Conservation (phyloP, 2,888 invertebrate species). For the Pseudanteris insignis region DNA sequence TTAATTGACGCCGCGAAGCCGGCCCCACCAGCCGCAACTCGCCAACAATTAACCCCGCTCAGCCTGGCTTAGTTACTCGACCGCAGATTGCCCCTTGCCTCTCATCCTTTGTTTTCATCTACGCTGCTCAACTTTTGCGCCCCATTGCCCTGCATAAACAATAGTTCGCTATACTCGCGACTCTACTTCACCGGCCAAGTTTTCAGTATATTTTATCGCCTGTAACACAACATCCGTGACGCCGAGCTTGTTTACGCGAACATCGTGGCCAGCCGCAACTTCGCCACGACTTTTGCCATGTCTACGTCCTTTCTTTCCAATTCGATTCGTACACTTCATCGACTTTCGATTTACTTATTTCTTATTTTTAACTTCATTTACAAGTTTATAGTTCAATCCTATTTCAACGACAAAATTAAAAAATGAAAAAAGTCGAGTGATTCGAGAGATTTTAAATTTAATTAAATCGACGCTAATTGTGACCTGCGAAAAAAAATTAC, state of each 20-base stretch:
- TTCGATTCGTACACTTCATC: too few species aligned
- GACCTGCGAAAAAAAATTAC: too few species aligned
- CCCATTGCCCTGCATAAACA: conserved; percentile 4
- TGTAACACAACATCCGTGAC: conserved; percentile 4
- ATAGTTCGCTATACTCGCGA: conserved; percentile 8
- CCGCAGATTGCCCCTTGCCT: conserved; percentile 1
- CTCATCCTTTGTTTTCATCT: neutral
- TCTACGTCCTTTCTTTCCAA: too few species aligned
- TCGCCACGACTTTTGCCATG: conserved; percentile 7
- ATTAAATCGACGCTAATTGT: too few species aligned
- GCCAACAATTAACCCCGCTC: conserved; percentile 29
- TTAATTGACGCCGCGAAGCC: conserved; percentile 27
- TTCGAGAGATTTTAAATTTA: too few species aligned
- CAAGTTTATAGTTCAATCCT: too few species aligned
- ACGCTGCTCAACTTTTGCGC: conserved; percentile 8
- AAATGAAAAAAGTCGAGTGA: too few species aligned
- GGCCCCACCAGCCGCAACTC: conserved; percentile 12
- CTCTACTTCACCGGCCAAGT: conserved; percentile 5
- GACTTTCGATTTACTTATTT: too few species aligned
- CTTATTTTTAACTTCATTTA: too few species aligned
- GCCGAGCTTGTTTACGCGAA: conserved; percentile 14
- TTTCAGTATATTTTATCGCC: conserved; percentile 14
- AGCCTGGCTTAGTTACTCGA: conserved; percentile 20
- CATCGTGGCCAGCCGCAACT: conserved; percentile 9
- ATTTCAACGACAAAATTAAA: too few species aligned